phyloP scores from a whole-genome alignment of 2,797 vertebrate genomes.

The Tapera naevia region DNA sequence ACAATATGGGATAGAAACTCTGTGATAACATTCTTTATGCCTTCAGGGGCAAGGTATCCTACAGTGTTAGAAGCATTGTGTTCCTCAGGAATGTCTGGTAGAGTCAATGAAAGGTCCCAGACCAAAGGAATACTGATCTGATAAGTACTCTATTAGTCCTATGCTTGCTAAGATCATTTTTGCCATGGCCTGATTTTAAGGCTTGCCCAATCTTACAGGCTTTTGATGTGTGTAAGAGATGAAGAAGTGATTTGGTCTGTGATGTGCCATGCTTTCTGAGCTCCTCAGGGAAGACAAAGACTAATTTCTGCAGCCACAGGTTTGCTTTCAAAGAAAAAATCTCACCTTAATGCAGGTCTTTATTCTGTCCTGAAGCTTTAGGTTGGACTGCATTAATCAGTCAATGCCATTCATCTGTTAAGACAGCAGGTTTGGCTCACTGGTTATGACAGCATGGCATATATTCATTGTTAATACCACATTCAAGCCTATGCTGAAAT shows the following conservation, averaged over 20 bases:
- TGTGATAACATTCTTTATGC: neutral
- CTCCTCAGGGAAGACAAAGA: fast-evolving
- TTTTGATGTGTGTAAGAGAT: neutral
- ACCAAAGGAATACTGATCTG: neutral
- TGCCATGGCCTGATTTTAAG: neutral
- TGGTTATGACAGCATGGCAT: neutral
- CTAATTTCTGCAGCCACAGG: neutral
- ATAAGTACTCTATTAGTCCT: neutral
- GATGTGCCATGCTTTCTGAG: neutral
- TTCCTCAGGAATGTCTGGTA: neutral
- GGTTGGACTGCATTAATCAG: neutral
- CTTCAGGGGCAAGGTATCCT: neutral
- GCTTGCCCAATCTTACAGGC: neutral
- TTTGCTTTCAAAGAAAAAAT: neutral
- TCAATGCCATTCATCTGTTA: neutral
- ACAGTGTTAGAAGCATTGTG: neutral
- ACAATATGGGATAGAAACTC: neutral
- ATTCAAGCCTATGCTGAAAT: neutral
- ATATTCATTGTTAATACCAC: neutral
- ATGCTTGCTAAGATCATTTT: fast-evolving
- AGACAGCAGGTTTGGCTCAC: neutral
- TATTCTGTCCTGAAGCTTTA: neutral
- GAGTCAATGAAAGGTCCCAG: neutral
- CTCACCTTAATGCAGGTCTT: neutral
- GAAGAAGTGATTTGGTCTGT: neutral